Conservation (phyloP, 2,888 invertebrate species). For the Phragmatobia fuliginosa region DNA sequence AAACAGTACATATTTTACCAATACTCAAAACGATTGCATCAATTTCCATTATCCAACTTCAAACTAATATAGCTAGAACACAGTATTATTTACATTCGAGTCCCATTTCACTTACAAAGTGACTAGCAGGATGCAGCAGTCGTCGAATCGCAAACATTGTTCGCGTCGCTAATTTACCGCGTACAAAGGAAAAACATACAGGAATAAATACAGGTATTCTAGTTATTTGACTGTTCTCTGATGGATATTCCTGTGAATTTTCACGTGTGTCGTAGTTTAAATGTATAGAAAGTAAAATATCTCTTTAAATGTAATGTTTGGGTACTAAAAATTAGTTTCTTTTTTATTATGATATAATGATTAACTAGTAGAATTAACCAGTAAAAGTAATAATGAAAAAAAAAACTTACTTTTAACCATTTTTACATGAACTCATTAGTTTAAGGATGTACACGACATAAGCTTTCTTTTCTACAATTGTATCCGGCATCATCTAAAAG, state of each 20-base stretch:
- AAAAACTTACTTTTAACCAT: too few relatives aligned
- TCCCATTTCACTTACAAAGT: slow-evolving; percentile 42
- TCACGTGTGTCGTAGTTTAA: too few relatives aligned
- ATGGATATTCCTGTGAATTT: slow-evolving; percentile 56
- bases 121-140: slow-evolving; percentile 34
- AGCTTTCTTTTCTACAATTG: too few relatives aligned
- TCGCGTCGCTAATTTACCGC: slow-evolving; percentile 58
- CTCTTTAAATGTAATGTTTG: too few relatives aligned
- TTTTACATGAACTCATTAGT: too few relatives aligned
- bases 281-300: too few relatives aligned
- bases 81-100: slow-evolving; percentile 26
- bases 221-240: slow-evolving; percentile 45
- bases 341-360: too few relatives aligned
- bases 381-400: too few relatives aligned
- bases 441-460: too few relatives aligned
- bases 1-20: neutral
- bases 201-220: slow-evolving; percentile 58
- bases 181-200: slow-evolving; percentile 61
- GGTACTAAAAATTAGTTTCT: too few relatives aligned
- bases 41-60: slow-evolving; percentile 1
- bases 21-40: neutral
- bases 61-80: neutral
- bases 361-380: too few relatives aligned
- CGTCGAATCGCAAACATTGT: slow-evolving; percentile 55
- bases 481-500: too few relatives aligned